Conservation (phyloP, 2,113 vertebrate species). For the Anarhynchus alexandrinus region DNA sequence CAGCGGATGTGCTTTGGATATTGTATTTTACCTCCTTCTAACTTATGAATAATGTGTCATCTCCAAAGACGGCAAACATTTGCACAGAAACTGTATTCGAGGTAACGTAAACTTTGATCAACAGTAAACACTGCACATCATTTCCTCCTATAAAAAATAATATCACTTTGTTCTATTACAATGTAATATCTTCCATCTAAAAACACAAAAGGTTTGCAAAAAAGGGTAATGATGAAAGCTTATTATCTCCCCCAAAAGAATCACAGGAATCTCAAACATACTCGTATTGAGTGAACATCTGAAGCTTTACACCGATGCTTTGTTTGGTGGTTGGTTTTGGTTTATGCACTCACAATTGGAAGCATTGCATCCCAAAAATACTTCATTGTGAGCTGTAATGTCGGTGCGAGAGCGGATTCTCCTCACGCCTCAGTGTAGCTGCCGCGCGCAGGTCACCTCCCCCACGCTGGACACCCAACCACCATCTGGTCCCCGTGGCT, state of each 20-base stretch:
- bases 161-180: background rate
- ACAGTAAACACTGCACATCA: background rate
- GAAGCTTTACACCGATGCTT: no score
- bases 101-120: background rate
- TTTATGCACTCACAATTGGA: background rate
- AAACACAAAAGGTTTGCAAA: background rate
- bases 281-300: fast-evolving
- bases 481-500: fast-evolving
- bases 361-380: background rate
- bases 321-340: background rate
- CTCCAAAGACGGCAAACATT: background rate
- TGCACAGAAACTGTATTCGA: background rate
- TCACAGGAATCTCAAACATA: background rate
- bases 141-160: background rate
- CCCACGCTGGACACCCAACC: fast-evolving
- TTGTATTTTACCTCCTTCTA: background rate
- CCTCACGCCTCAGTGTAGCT: fast-evolving
- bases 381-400: fast-evolving
- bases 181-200: background rate
- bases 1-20: background rate
- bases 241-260: background rate
- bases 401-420: fast-evolving
- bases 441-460: fast-evolving
- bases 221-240: background rate
- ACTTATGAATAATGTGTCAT: background rate